Base-by-base conservation (phyloP, 2,888 invertebrate genomes). In the Brenthis daphne region DNA sequence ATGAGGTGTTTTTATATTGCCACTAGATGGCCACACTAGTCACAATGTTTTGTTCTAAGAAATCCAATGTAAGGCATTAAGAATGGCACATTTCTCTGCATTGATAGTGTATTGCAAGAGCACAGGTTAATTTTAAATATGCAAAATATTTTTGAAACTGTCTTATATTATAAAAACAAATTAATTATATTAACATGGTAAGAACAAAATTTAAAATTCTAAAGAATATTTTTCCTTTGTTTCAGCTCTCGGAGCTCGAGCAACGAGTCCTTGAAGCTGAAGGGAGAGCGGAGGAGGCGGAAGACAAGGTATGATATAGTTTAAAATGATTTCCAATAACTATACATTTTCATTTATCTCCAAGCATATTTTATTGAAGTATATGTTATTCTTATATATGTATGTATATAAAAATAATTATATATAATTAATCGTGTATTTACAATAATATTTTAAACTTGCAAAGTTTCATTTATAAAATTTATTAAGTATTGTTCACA, bases 161-260 rank as follows among this genome's bases (percentile, higher is more conserved):
- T 63, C 6, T 29, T 29, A 12, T 24, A n/a, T n/a, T 5, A n/a
- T 50, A 60, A 6, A 60, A 29, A 16, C 1, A 13, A 5, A 16
- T 5, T 50, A 14, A 50, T 29, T 33, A 13, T 24, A 43, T 8
- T 20, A 13, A 50, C 3, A 14, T 43, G 53, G 43, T 63, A 33
- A 37, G 37, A 51, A 50, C 13, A 51, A 5, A 53, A 37, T 20
- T 20, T 43, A 33, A 53, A 16, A 14, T n/a, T 24, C 53, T 53
- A 54, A 54, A 53, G 54, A 33, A 57, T 13, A 47, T 56, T 11
- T 43, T 43, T 77, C 75, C 75, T 76, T 88, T 88, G 85, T 96
- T 96, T 74, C 95, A 98, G 98, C 96, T 98, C 93, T 96, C 97
- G 88, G 98, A 98, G 94, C 94, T 98, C 93, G 98, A 98, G 92